phyloP scores from a whole-genome alignment of 2,888 invertebrate genomes.

The Rambutsinella grinnellia region DNA sequence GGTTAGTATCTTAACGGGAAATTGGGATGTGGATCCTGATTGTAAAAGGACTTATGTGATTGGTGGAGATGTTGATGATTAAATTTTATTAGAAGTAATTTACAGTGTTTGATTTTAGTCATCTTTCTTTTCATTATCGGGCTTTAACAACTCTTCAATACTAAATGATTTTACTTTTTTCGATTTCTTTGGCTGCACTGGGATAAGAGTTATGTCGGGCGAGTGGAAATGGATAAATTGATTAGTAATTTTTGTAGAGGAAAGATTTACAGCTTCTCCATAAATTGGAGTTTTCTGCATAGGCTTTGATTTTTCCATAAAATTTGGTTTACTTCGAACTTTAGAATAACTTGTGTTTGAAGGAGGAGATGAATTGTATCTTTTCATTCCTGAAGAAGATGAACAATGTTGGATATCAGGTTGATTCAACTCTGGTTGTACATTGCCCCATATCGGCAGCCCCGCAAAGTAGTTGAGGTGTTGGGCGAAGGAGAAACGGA shows the following conservation, averaged over 20 bases:
- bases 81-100: too few species aligned
- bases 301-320: neutral
- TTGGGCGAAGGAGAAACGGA: constrained; percentile 61
- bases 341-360: neutral
- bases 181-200: constrained; percentile 30
- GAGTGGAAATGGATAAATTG: neutral
- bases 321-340: neutral
- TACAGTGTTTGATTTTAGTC: too few species aligned
- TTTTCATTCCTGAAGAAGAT: neutral
- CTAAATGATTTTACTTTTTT: constrained; percentile 86
- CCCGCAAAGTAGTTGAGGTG: constrained; percentile 61
- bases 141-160: constrained; percentile 85
- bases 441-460: constrained; percentile 59
- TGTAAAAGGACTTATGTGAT: constrained; percentile 1
- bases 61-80: too few species aligned
- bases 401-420: neutral
- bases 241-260: neutral
- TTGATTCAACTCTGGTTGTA: neutral
- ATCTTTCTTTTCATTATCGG: too few species aligned
- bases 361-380: neutral
- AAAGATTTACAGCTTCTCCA: neutral
- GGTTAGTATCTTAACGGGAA: constrained; percentile 18
- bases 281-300: neutral
- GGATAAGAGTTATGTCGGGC: neutral
- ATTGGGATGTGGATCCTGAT: constrained; percentile 15